Base-by-base conservation (phyloP, 2,888 invertebrate genomes). In the Omphaloscelis lunosa region DNA sequence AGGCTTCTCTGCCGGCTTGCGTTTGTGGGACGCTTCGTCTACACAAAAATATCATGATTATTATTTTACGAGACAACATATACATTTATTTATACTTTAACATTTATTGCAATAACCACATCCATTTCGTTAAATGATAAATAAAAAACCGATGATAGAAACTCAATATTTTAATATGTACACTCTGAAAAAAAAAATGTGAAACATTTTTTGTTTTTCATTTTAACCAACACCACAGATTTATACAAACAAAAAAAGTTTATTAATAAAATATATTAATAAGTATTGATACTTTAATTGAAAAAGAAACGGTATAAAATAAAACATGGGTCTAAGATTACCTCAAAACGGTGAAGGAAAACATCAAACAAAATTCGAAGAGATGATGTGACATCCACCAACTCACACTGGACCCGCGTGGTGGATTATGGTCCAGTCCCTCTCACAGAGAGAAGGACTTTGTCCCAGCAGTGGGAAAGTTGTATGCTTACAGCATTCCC, bases 21-120 rank as follows among this genome's bases (percentile, higher is more conserved):
- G 86, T 41, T 84, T 88, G 65, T 86, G 80, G 12, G 73, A 34
- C 63, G 81, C 5, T 23, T 86, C 86, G 41, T 87, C 82, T 84
- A 70, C 9, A 15, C 12, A 12, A 53, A 29, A n/a, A 27, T 15
- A 61, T 9, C 63, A 45, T 23, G 39, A 1, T 29, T n/a, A 56
- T 9, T 8, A n/a, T 48, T 27, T 65, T 3, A 45, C 23, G 12
- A n/a, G 1, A 27, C 12, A 12, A 27, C 12, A 12, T 56, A 12
- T n/a, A 1, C n/a, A n/a, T n/a, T n/a, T n/a, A n/a, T n/a, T n/a
- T n/a, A 0, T 56, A 6, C 56, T 12, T 56, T 56, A 56, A 12
- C 3, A 51, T 20, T 39, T 11, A 23, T 15, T 67, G 2, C 7
- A n/a, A 7, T 11, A 20, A 4, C 20, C 20, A 39, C 61, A 71